These are phyloP conservation scores for Toxotes chatareus DNA, from an alignment of 2,113 vertebrate species.

Conservation along the genomic window DNA sequence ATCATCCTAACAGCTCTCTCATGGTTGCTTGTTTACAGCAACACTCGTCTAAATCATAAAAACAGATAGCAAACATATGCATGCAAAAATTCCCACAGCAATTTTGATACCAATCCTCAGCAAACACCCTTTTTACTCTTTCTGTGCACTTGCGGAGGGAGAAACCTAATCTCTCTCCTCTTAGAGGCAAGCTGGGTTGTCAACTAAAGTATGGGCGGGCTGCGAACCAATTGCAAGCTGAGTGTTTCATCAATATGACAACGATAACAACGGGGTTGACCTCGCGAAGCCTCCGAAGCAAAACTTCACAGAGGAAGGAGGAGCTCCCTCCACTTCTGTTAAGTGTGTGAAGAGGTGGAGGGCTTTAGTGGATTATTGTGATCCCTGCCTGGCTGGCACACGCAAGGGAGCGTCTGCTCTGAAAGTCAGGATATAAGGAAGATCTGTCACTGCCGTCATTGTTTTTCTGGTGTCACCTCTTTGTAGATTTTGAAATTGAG, in stretches of 20 bases:
- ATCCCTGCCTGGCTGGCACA: slow-evolving; percentile 64
- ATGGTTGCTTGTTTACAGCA: slow-evolving; percentile 76
- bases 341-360: slow-evolving; percentile 74
- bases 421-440: slow-evolving; percentile 42
- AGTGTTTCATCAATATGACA: slow-evolving; percentile 69
- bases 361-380: slow-evolving; percentile 78
- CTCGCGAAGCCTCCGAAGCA: slow-evolving; percentile 59
- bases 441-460: slow-evolving; percentile 20
- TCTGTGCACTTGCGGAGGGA: slow-evolving; percentile 35
- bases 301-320: slow-evolving; percentile 72
- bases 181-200: slow-evolving; percentile 37
- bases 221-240: slow-evolving; percentile 29
- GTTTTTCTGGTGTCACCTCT: slow-evolving; percentile 35
- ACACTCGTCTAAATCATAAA: slow-evolving; percentile 61
- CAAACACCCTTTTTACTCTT: slow-evolving; percentile 55
- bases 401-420: slow-evolving; percentile 33
- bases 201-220: slow-evolving; percentile 50
- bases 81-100: slow-evolving; percentile 69
- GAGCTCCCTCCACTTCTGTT: slow-evolving; percentile 70
- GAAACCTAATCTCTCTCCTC: slow-evolving; percentile 65
- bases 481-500: background rate
- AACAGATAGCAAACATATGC: slow-evolving; percentile 68
- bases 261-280: slow-evolving; percentile 61
- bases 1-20: slow-evolving; percentile 69
- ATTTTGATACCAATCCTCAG: slow-evolving; percentile 61